Conservation (phyloP, 2,888 invertebrate species). For the Homarus gammarus region DNA sequence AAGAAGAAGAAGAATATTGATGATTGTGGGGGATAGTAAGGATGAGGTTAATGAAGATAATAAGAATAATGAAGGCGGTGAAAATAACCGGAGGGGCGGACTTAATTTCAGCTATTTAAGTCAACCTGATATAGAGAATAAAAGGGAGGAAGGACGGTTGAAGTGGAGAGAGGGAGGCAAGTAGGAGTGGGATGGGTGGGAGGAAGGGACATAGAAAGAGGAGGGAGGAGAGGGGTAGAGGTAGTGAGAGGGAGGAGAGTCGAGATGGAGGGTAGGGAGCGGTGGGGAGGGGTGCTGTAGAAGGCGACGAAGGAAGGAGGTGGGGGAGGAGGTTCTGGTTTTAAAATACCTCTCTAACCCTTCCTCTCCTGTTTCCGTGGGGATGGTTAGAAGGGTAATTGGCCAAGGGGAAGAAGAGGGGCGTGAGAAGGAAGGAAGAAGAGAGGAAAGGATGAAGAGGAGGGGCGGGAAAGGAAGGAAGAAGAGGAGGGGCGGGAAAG, state of each 20-base stretch:
- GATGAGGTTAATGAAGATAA: neutral
- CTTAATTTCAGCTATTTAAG: neutral
- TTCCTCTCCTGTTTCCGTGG: too few species aligned
- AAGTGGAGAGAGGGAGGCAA: neutral
- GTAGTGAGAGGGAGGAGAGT: neutral
- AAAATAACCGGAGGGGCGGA: neutral
- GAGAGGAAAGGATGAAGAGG: neutral
- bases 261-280: too few species aligned
- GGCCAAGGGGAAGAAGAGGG: too few species aligned
- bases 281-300: too few species aligned
- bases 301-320: neutral
- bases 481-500: too few species aligned
- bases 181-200: neutral
- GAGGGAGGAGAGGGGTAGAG: neutral
- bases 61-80: neutral
- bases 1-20: neutral
- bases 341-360: too few species aligned
- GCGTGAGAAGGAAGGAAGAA: too few species aligned
- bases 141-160: neutral
- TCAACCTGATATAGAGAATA: constrained; percentile 7
- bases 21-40: neutral
- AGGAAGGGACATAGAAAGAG: neutral
- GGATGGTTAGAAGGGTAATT: too few species aligned
- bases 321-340: neutral
- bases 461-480: neutral